Conservation (phyloP, 2,888 invertebrate species). For the Netelia melanura region DNA sequence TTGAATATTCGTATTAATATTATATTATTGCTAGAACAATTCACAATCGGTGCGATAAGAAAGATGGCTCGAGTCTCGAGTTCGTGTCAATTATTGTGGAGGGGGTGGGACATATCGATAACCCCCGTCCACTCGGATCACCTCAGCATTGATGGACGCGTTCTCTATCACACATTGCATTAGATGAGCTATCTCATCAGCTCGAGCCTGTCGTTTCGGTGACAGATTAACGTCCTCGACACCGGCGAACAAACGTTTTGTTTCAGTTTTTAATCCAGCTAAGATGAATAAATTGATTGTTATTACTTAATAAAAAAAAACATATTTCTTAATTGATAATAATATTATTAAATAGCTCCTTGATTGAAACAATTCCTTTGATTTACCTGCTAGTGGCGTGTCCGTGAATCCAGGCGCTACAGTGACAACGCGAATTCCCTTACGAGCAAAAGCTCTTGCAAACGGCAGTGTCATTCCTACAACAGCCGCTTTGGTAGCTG, state of each 20-base stretch:
- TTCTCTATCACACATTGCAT: constrained; percentile 75
- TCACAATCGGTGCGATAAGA: not conserved
- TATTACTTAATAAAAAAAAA: no score
- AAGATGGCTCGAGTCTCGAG: not conserved
- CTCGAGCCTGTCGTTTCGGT: constrained; percentile 68
- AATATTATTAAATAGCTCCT: not conserved
- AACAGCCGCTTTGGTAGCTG: constrained; percentile 72
- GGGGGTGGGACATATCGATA: constrained; percentile 66
- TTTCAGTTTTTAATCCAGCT: constrained; percentile 9
- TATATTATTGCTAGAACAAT: not conserved
- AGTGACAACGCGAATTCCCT: constrained; percentile 87
- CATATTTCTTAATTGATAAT: no score
- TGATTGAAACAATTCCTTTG: constrained; percentile 12
- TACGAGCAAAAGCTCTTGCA: constrained; percentile 70
- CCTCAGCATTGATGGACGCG: constrained; percentile 72
- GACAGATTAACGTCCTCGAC: constrained; percentile 54
- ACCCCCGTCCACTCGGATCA: constrained; percentile 71
- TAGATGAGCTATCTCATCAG: constrained; percentile 74
- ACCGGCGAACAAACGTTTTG: not conserved
- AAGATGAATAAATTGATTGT: constrained; percentile 12
- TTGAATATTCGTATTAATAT: no score
- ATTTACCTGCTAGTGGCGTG: constrained; percentile 72
- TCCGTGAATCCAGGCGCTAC: constrained; percentile 90
- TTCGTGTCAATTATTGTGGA: constrained; percentile 30
- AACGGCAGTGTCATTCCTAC: constrained; percentile 75